Evolutionary conservation across 1,140 invertebrate genomes (phyloP).

Genomic region (Rhizoglyphus robini): DNA sequence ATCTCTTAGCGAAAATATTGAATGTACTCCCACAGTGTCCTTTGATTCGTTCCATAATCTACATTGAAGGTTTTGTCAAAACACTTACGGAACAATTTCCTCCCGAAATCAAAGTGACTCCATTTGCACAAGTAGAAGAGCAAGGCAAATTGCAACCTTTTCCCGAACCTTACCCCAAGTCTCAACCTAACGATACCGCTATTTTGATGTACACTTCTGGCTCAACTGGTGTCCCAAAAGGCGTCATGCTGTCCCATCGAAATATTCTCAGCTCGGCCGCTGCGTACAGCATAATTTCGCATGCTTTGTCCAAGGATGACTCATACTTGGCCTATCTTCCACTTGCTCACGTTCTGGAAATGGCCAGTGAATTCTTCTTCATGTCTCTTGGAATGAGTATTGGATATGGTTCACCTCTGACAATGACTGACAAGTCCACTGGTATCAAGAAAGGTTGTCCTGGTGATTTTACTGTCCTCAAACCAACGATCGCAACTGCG

Average conservation of each 20-base stretch:
- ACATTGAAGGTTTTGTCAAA: conserved; percentile 21
- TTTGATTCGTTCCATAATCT: conserved; percentile 18
- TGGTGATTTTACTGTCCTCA: conserved; percentile 73
- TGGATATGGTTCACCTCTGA: conserved; percentile 88
- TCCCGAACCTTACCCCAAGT: background rate
- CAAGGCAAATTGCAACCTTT: conserved; percentile 15
- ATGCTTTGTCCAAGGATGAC: conserved; percentile 44
- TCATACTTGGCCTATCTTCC: conserved; percentile 88
- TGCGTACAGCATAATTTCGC: conserved; percentile 65
- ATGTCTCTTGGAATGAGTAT: conserved; percentile 65
- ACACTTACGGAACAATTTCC: background rate
- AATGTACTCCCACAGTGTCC: background rate
- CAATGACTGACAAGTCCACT: conserved; percentile 81
- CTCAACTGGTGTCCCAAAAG: conserved; percentile 76
- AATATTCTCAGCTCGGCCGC: conserved; percentile 80
- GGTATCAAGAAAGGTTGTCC: conserved; percentile 75
- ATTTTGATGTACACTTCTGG: conserved; percentile 95
- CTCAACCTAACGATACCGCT: conserved; percentile 50
- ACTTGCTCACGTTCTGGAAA: conserved; percentile 90
- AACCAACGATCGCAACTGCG: conserved; percentile 82
- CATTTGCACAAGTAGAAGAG: conserved; percentile 17
- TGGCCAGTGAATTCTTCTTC: conserved; percentile 49
- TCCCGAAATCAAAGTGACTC: conserved; percentile 1
- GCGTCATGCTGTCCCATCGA: conserved; percentile 55
- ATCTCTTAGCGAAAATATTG: conserved; percentile 58